These are phyloP conservation scores for Clarias macrocephalus DNA, from an alignment of 2,113 vertebrate species.

Conservation along the genomic window DNA sequence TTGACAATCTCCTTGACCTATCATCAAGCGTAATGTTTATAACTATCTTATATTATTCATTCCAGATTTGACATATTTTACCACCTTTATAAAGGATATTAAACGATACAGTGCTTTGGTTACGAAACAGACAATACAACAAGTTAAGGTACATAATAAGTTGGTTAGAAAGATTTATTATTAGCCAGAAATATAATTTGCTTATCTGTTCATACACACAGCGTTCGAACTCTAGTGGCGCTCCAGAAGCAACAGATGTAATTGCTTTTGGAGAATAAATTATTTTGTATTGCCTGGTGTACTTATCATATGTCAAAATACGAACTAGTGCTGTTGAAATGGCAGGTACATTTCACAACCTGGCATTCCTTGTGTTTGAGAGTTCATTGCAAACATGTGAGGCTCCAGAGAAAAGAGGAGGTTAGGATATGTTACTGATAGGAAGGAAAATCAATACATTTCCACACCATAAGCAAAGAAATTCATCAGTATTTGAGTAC, in stretches of 20 bases:
- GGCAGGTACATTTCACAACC: slow-evolving; percentile 57
- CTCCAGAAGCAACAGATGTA: not conserved
- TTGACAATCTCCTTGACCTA: not conserved
- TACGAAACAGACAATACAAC: not conserved
- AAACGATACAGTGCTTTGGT: not conserved
- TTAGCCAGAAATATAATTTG: not conserved
- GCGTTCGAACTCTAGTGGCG: not conserved
- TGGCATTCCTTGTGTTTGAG: slow-evolving; percentile 35
- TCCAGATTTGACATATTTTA: not conserved
- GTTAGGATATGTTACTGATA: slow-evolving; percentile 6
- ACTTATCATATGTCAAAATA: slow-evolving; percentile 27
- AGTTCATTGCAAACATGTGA: slow-evolving; percentile 25
- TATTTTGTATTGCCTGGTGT: not conserved
- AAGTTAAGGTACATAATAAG: not conserved
- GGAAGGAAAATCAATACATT: slow-evolving; percentile 11
- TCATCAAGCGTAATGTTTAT: not conserved
- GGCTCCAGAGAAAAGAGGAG: slow-evolving; percentile 8
- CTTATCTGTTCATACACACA: not conserved
- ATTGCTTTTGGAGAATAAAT: not conserved
- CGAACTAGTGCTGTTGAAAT: slow-evolving; percentile 53
- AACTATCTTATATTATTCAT: not conserved
- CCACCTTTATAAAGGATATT: not conserved
- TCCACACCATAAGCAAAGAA: slow-evolving; percentile 8
- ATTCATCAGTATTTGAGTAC: not conserved
- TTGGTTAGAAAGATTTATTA: not conserved